A percentile compares a stretch with the other conserved stretches of the same genome.
These are phyloP conservation scores for Nemotelus nigrinus DNA, from an alignment of 2,888 invertebrate genomes.

Conservation along the genomic window DNA sequence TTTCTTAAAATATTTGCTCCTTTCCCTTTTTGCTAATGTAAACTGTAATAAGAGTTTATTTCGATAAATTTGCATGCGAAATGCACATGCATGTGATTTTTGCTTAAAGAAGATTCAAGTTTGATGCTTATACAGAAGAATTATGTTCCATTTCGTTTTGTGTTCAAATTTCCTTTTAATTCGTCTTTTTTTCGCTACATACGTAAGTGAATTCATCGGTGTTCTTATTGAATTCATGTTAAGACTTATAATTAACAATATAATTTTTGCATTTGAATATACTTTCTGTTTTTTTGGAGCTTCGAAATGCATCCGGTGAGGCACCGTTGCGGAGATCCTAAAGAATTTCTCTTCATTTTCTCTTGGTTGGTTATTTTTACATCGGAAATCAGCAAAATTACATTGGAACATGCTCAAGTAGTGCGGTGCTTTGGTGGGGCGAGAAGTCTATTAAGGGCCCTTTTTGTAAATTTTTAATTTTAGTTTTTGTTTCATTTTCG, in stretches of 20 bases:
- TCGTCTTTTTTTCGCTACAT: conserved; percentile 39
- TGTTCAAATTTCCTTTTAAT: conserved; percentile 37
- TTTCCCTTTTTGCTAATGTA: conserved; percentile 39
- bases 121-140: conserved; percentile 35
- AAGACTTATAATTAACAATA: conserved; percentile 53
- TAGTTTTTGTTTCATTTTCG: conserved; percentile 77
- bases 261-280: conserved; percentile 48
- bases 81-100: conserved; percentile 8
- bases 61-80: conserved; percentile 30
- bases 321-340: conserved; percentile 54
- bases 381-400: conserved; percentile 49
- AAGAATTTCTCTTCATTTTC: conserved; percentile 33
- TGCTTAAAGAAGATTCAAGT: conserved; percentile 42
- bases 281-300: conserved; percentile 46
- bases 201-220: conserved; percentile 44
- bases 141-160: conserved; percentile 41
- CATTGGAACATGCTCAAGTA: conserved; percentile 62
- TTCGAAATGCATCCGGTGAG: conserved; percentile 46
- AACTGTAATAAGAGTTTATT: conserved; percentile 40
- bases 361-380: conserved; percentile 23
- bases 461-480: conserved; percentile 79
- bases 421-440: conserved; percentile 73
- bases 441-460: conserved; percentile 90
- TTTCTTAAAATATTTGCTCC: conserved; percentile 40
- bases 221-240: conserved; percentile 48